Percentiles rank a stretch among this genome's conserved stretches.
phyloP scores from a whole-genome alignment of 2,113 vertebrate genomes.

The Neodontobutis hainanensis region DNA sequence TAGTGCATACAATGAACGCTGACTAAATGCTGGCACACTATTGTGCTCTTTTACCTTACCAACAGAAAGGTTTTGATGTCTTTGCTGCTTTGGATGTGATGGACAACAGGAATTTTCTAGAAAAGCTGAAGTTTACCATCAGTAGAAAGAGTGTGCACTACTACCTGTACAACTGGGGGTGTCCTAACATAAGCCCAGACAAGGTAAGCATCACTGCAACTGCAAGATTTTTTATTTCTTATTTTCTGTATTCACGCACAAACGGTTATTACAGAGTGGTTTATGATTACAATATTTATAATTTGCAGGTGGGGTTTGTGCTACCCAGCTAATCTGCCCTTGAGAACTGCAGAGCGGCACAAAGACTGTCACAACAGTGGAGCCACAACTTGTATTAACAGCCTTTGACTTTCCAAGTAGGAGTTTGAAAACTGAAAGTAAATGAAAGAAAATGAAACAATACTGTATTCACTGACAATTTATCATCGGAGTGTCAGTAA shows the following conservation, averaged over 20 bases:
- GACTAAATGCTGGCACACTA: no score
- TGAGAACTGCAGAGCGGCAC: neutral
- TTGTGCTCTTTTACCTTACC: neutral
- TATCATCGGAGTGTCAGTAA: conserved; percentile 17
- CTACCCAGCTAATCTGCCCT: conserved; percentile 49
- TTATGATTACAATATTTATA: neutral
- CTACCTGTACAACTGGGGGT: conserved; percentile 99
- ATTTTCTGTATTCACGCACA: no score
- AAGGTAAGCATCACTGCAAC: conserved; percentile 79
- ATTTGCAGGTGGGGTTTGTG: conserved; percentile 68
- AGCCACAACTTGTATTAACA: conserved; percentile 12
- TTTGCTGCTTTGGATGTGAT: conserved; percentile 92
- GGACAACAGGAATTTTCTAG: conserved; percentile 91
- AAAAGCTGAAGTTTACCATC: conserved; percentile 92
- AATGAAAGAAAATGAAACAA: conserved; percentile 25
- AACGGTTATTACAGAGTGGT: no score
- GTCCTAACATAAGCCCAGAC: conserved; percentile 88
- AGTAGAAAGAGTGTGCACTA: conserved; percentile 87
- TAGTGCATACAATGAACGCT: no score
- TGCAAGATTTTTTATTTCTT: neutral
- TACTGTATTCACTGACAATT: conserved; percentile 27
- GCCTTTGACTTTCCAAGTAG: neutral
- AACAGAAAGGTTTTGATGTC: conserved; percentile 90
- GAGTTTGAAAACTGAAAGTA: neutral
- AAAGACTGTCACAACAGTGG: conserved; percentile 3